A percentile compares a stretch with the other conserved stretches of the same genome.
These are phyloP conservation scores for Drosophila persimilis DNA, from an alignment of 1,140 invertebrate genomes.

Conservation along the genomic window DNA sequence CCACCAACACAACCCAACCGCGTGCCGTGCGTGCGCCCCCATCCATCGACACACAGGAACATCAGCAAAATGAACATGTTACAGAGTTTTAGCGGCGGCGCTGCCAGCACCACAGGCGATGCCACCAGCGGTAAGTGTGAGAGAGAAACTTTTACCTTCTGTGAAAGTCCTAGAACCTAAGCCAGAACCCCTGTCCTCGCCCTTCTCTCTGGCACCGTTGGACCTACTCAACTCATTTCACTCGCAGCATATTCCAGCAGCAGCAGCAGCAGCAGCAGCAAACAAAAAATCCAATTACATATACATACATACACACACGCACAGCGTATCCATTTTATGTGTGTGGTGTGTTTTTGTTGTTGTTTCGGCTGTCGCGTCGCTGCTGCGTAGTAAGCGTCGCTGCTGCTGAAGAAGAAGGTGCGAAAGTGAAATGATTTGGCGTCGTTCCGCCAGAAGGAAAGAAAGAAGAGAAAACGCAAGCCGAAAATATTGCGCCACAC, in stretches of 20 bases:
- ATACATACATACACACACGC: slow-evolving; percentile 12
- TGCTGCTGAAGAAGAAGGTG: slow-evolving; percentile 45
- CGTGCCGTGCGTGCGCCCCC: not conserved
- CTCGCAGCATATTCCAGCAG: slow-evolving; percentile 25
- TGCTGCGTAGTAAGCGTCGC: slow-evolving; percentile 52
- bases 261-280: slow-evolving; percentile 44
- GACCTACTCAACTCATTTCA: slow-evolving; percentile 4
- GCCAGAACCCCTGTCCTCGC: no score
- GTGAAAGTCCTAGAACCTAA: not conserved
- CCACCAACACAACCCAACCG: slow-evolving; percentile 1
- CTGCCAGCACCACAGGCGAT: slow-evolving; percentile 63
- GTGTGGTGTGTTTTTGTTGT: slow-evolving; percentile 12
- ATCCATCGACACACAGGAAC: not conserved
- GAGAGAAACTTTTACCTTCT: slow-evolving; percentile 39
- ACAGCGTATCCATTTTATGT: slow-evolving; percentile 9
- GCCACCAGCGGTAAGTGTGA: slow-evolving; percentile 71
- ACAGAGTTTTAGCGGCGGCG: slow-evolving; percentile 73
- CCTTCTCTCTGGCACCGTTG: slow-evolving; percentile 3
- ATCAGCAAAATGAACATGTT: slow-evolving; percentile 73
- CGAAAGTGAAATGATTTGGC: slow-evolving; percentile 72
- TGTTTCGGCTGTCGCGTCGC: slow-evolving; percentile 16
- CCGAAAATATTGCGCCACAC: slow-evolving; percentile 7
- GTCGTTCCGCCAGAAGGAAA: slow-evolving; percentile 22
- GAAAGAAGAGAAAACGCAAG: not conserved
- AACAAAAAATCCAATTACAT: slow-evolving; percentile 36